phyloP scores from a whole-genome alignment of 2,113 vertebrate genomes.

The Prunella fulvescens region DNA sequence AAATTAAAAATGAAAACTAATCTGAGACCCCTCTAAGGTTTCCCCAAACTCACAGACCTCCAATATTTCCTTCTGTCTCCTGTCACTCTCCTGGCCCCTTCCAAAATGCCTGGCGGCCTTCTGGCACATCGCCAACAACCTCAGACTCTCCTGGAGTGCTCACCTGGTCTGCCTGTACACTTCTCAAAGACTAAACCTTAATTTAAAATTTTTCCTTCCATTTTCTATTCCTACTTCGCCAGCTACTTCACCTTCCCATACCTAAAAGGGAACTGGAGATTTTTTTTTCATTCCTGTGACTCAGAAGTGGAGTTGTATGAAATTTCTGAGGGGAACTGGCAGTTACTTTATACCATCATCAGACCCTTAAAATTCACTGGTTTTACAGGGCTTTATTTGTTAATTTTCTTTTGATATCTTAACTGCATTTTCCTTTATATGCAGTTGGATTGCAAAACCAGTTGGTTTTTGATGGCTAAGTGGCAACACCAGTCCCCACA shows the following conservation, averaged over 20 bases:
- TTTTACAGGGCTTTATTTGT: neutral
- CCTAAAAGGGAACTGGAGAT: neutral
- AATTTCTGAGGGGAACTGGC: neutral
- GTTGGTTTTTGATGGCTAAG: neutral
- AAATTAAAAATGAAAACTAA: neutral
- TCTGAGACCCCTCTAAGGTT: neutral
- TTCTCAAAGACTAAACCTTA: neutral
- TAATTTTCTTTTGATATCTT: neutral
- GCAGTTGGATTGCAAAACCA: neutral
- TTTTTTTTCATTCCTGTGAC: neutral
- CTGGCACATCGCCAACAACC: neutral
- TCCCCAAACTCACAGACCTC: neutral
- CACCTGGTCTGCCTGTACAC: neutral
- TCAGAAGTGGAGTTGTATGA: neutral
- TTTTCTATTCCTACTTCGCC: neutral
- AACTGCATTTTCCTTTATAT: neutral
- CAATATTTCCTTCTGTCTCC: neutral
- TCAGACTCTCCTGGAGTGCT: neutral
- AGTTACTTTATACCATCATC: neutral
- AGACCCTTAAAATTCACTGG: neutral
- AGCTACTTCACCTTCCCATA: neutral
- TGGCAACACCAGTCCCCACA: neutral
- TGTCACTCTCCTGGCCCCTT: neutral
- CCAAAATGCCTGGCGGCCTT: neutral
- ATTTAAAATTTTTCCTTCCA: neutral